Evolutionary conservation across 23 tunicate genomes (phyloP).

Genomic region (Halocynthia aurantium): DNA sequence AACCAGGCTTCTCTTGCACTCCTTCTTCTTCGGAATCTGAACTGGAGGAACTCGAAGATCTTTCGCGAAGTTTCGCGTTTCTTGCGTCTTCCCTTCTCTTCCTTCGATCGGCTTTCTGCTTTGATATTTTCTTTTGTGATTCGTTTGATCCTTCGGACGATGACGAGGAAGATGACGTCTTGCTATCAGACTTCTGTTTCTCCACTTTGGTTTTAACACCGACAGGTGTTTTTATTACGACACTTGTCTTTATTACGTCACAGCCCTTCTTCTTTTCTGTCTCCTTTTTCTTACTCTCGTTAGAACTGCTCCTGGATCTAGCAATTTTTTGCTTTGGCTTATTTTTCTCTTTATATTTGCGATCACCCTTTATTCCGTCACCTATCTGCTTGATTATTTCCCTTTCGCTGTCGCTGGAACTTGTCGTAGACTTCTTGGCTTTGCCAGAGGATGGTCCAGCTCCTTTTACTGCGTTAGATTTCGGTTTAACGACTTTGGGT

Average conservation of each 20-base stretch:
- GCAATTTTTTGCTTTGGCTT: slow-evolving; percentile 6
- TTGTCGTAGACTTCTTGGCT: not conserved
- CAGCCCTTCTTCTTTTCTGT: not conserved
- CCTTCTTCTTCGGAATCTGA: slow-evolving; percentile 17
- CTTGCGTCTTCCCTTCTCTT: too few relatives aligned
- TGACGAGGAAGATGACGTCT: not conserved
- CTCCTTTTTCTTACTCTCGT: not conserved
- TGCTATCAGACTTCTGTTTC: too few relatives aligned
- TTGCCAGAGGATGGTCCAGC: not conserved
- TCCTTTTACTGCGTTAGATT: too few relatives aligned
- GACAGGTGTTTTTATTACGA: too few relatives aligned
- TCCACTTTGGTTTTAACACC: too few relatives aligned
- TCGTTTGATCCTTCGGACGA: slow-evolving; percentile 3
- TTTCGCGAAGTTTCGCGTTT: not conserved
- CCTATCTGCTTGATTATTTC: too few relatives aligned
- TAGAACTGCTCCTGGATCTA: not conserved
- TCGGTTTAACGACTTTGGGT: too few relatives aligned
- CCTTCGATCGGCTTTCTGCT: too few relatives aligned
- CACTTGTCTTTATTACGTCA: too few relatives aligned
- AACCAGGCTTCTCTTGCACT: slow-evolving; percentile 24
- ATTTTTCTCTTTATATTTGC: not conserved
- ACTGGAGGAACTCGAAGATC: slow-evolving; percentile 14
- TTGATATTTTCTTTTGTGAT: not conserved
- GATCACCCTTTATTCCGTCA: too few relatives aligned
- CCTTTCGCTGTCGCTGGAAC: not conserved